Conservation (phyloP, 2,113 vertebrate species). For the Spea multiplicata region DNA sequence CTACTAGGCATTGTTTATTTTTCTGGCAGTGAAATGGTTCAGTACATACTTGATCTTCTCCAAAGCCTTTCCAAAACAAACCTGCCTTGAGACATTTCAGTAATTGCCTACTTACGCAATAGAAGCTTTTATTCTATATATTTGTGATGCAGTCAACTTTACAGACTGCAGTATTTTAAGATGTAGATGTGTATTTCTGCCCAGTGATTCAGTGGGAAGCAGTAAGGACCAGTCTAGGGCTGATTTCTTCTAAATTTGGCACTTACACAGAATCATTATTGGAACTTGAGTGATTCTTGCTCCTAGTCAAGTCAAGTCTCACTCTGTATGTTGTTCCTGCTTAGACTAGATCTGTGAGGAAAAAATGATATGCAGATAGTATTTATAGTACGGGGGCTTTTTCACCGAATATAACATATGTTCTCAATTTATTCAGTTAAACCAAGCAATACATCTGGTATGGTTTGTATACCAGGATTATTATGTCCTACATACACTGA, state of each 20-base stretch:
- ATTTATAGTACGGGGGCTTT: too few species aligned
- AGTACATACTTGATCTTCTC: not conserved
- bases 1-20: not conserved
- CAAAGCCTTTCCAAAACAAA: slow-evolving; percentile 18
- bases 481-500: too few species aligned
- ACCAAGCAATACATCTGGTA: too few species aligned
- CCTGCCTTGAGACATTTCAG: slow-evolving; percentile 2
- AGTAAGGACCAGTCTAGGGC: slow-evolving; percentile 16
- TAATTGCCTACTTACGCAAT: slow-evolving; percentile 32
- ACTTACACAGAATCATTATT: not conserved
- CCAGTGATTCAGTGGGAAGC: not conserved
- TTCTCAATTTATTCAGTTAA: too few species aligned
- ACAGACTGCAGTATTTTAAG: not conserved
- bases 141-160: slow-evolving; percentile 32
- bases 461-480: too few species aligned
- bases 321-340: too few species aligned
- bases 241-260: slow-evolving; percentile 5
- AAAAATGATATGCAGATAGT: too few species aligned
- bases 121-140: slow-evolving; percentile 23
- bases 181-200: slow-evolving; percentile 9
- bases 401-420: too few species aligned
- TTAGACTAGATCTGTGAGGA: too few species aligned
- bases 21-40: not conserved
- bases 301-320: not conserved
- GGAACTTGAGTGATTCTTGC: not conserved